Percentiles rank a stretch among this genome's conserved stretches.
Conservation (phyloP, 2,797 vertebrate genomes). For the Adelosebastes latens region DNA sequence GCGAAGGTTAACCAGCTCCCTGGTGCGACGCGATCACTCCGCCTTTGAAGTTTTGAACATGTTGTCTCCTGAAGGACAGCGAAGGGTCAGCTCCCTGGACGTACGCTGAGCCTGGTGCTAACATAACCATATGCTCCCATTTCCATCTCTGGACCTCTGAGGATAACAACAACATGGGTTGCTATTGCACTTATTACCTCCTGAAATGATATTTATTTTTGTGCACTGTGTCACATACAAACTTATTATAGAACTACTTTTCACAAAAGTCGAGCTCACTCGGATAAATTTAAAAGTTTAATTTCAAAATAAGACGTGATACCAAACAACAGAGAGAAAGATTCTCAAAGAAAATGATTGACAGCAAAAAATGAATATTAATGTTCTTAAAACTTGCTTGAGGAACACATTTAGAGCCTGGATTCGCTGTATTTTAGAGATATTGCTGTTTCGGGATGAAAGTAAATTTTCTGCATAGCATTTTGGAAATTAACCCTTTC, state of each 20-base stretch:
- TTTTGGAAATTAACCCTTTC: not conserved
- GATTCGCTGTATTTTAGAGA: not conserved
- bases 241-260: not conserved
- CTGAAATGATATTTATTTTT: not conserved
- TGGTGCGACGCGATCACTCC: not conserved
- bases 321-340: not conserved
- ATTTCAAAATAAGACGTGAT: too few species aligned
- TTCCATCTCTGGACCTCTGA: constrained; percentile 11
- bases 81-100: constrained; percentile 40
- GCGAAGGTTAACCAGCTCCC: constrained; percentile 31
- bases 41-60: constrained; percentile 28
- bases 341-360: not conserved
- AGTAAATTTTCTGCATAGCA: not conserved
- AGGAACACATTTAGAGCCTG: not conserved
- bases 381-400: not conserved
- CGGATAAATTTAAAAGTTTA: not conserved
- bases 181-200: not conserved
- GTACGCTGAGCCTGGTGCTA: constrained; percentile 9
- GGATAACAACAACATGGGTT: not conserved
- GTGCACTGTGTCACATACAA: not conserved
- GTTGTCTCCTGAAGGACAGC: constrained; percentile 37
- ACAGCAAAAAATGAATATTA: not conserved
- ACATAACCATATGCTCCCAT: constrained; percentile 34
- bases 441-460: not conserved
- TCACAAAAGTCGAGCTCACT: not conserved